Conservation (phyloP, 2,888 invertebrate species). For the Philonicus albiceps region DNA sequence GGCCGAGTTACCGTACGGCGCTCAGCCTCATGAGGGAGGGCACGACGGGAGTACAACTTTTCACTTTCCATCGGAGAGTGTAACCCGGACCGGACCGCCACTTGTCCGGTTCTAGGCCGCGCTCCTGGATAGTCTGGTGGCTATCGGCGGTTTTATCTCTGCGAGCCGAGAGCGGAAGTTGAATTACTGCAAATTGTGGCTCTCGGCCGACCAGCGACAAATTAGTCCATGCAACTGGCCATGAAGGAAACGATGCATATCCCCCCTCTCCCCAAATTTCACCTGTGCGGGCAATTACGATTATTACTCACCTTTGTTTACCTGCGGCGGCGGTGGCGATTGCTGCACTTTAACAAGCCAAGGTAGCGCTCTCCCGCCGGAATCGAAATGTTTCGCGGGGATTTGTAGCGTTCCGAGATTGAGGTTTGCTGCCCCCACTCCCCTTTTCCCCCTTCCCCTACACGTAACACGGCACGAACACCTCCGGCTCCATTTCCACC, state of each 20-base stretch:
- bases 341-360: slow-evolving; percentile 12
- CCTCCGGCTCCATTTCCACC: neutral
- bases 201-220: neutral
- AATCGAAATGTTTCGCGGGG: neutral
- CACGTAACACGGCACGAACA: neutral
- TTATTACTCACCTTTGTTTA: slow-evolving; percentile 19
- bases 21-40: too few relatives aligned
- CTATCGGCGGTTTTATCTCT: slow-evolving; percentile 11
- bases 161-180: slow-evolving; percentile 33
- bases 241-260: slow-evolving; percentile 31
- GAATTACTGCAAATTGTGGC: slow-evolving; percentile 1
- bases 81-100: neutral
- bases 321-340: neutral
- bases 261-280: neutral
- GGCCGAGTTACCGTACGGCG: neutral
- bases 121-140: neutral
- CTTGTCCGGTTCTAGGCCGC: neutral
- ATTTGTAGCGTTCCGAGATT: neutral
- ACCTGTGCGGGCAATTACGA: neutral
- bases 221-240: slow-evolving; percentile 40
- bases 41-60: neutral
- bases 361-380: neutral
- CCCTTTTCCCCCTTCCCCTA: neutral
- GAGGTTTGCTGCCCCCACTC: neutral
- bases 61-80: slow-evolving; percentile 38